Percentiles rank a stretch among this genome's conserved stretches.
These are phyloP conservation scores for Callorhinus ursinus DNA, from an alignment of 2,113 vertebrate species.

Conservation along the genomic window DNA sequence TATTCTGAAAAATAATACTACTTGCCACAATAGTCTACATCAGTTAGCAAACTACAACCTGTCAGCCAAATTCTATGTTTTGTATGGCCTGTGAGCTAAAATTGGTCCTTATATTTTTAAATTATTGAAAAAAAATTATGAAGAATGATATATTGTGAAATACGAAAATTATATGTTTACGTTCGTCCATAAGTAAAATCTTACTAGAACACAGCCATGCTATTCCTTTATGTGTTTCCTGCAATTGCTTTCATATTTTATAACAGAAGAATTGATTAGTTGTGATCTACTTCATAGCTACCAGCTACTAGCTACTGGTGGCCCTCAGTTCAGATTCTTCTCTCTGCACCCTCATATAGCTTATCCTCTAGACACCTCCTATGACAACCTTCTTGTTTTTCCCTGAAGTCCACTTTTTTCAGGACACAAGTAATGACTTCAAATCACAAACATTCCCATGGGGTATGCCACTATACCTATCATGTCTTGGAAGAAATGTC, in stretches of 20 bases:
- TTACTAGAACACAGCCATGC: neutral
- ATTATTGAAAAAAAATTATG: neutral
- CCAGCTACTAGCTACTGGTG: neutral
- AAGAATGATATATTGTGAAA: neutral
- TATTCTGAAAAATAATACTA: neutral
- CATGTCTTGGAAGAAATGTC: neutral
- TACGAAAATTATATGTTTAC: neutral
- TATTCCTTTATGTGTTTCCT: neutral
- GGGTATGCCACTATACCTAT: neutral
- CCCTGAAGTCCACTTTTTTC: neutral
- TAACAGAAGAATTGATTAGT: neutral
- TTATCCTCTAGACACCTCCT: neutral
- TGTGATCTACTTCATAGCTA: neutral
- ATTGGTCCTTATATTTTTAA: neutral
- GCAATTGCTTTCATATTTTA: neutral
- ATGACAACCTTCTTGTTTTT: neutral
- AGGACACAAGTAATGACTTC: neutral
- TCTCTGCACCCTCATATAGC: neutral
- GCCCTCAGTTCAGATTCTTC: neutral
- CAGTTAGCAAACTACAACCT: neutral
- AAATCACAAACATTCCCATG: neutral
- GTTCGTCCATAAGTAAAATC: neutral
- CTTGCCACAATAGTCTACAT: neutral
- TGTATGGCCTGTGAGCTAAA: neutral
- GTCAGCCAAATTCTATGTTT: neutral